A percentile compares a stretch with the other conserved stretches of the same genome.
Conservation (phyloP, 2,797 vertebrate genomes). For the Borostomias antarcticus region DNA sequence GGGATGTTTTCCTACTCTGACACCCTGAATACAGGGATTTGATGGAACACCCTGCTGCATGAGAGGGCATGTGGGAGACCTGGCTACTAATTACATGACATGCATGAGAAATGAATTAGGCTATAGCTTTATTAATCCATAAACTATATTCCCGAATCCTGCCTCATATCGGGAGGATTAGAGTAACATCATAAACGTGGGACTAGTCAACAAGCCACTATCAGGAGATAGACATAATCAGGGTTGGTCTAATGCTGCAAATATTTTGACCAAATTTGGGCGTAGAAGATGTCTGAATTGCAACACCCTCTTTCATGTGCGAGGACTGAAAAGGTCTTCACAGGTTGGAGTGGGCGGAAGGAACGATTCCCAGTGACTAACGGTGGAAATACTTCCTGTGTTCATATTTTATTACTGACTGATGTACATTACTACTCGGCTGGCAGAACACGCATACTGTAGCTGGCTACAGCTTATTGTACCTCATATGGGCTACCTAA, state of each 20-base stretch:
- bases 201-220: too few species aligned
- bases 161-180: too few species aligned
- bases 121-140: too few species aligned
- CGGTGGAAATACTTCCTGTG: slow-evolving; percentile 22
- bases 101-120: too few species aligned
- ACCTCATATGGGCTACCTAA: too few species aligned
- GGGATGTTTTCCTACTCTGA: slow-evolving; percentile 26
- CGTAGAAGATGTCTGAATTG: not conserved
- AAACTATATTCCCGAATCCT: too few species aligned
- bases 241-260: not conserved
- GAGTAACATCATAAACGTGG: too few species aligned
- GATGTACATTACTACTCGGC: too few species aligned
- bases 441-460: too few species aligned
- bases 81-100: too few species aligned
- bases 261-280: not conserved
- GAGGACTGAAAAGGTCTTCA: not conserved
- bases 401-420: not conserved
- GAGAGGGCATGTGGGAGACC: slow-evolving; percentile 35
- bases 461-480: too few species aligned
- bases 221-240: not conserved
- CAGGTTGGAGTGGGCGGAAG: not conserved
- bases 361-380: slow-evolving; percentile 38
- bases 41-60: slow-evolving; percentile 24
- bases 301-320: not conserved
- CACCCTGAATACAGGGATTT: slow-evolving; percentile 30